These are phyloP conservation scores for Ophioninae sp. DNA, from an alignment of 2,888 invertebrate species.

Conservation along the genomic window DNA sequence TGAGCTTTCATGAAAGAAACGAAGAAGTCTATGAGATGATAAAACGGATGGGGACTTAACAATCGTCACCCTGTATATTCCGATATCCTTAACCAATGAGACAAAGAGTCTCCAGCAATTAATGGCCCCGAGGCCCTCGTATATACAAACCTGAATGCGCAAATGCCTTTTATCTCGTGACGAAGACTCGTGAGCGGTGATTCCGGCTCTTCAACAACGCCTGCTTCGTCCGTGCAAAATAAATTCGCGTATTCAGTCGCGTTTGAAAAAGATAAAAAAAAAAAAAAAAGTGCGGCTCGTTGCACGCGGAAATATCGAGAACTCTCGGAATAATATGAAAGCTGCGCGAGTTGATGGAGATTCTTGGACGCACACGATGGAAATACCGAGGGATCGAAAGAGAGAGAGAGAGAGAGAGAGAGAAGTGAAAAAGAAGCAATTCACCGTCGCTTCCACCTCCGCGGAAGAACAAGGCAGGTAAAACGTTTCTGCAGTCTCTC, in stretches of 20 bases:
- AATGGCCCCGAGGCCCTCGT: conserved; percentile 44
- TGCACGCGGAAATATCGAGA: conserved; percentile 39
- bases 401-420: not conserved
- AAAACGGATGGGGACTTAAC: not conserved
- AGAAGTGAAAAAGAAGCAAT: conserved; percentile 61
- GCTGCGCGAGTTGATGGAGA: conserved; percentile 30
- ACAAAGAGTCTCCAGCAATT: conserved; percentile 55
- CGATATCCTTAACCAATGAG: conserved; percentile 37
- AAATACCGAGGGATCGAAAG: not conserved
- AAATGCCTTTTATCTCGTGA: conserved; percentile 42
- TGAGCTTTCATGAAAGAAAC: not conserved
- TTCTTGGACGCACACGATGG: conserved; percentile 23
- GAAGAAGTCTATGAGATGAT: not conserved
- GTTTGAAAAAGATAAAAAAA: not conserved
- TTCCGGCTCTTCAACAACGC: conserved; percentile 16
- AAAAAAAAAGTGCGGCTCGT: not conserved
- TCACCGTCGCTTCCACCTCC: conserved; percentile 71
- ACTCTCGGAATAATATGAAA: conserved; percentile 45
- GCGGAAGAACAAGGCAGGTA: conserved; percentile 67
- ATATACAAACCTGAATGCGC: not conserved
- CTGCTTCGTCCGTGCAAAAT: not conserved
- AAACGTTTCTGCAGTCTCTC: conserved; percentile 68
- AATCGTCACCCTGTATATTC: conserved; percentile 29
- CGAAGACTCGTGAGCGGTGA: conserved; percentile 27
- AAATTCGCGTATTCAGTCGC: not conserved